phyloP scores from a whole-genome alignment of 2,888 invertebrate genomes.

The Congeria kusceri region DNA sequence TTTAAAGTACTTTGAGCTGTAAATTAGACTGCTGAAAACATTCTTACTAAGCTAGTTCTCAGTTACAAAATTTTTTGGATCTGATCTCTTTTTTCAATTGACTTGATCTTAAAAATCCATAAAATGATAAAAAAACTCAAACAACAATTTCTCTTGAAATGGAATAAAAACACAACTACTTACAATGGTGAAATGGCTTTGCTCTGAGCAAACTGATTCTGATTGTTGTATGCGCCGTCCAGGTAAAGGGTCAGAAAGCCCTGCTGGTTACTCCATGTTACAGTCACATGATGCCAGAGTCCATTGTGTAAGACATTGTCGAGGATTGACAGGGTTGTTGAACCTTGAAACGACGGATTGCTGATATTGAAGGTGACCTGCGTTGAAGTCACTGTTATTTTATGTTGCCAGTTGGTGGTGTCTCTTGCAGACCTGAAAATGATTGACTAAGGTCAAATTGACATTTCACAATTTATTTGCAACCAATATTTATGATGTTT shows the following conservation, averaged over 20 bases:
- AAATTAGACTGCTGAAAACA: too few species aligned
- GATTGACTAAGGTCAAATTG: not conserved
- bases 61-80: too few species aligned
- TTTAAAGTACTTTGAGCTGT: too few species aligned
- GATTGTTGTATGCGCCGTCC: slow-evolving; percentile 48
- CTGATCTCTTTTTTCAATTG: too few species aligned
- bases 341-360: not conserved
- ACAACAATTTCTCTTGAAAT: too few species aligned
- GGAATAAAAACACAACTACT: too few species aligned
- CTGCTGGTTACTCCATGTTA: slow-evolving; percentile 64
- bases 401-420: not conserved
- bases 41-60: too few species aligned
- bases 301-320: slow-evolving; percentile 64
- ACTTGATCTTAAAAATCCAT: too few species aligned
- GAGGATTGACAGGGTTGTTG: not conserved
- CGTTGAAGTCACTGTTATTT: not conserved
- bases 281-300: slow-evolving; percentile 72
- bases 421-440: not conserved
- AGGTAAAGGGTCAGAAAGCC: slow-evolving; percentile 66
- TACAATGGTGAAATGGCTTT: slow-evolving; percentile 49
- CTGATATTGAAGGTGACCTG: not conserved
- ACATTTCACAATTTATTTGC: not conserved
- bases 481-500: not conserved
- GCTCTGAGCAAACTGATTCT: slow-evolving; percentile 28
- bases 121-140: too few species aligned